Percentiles rank a stretch among this genome's conserved stretches.
Conservation (phyloP, 2,797 vertebrate genomes). For the Muraenolepis orangiensis region DNA sequence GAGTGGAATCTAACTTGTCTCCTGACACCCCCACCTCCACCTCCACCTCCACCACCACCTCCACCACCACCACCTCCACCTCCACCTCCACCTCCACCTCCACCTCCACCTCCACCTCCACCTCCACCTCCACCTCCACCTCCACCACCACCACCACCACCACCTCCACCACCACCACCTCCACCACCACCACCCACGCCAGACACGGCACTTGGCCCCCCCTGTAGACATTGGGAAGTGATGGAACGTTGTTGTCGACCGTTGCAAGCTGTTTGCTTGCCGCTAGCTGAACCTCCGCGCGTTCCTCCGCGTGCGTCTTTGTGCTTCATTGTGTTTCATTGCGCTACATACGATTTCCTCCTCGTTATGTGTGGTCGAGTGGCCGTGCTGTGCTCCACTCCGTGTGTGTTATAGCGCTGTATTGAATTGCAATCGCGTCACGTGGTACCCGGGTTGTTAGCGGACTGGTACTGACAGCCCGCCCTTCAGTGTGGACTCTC, state of each 20-base stretch:
- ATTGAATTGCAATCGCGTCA: no score
- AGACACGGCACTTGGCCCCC: conserved; percentile 53
- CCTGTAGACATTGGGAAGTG: conserved; percentile 50
- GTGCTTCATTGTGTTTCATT: no score
- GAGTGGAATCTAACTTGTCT: conserved; percentile 64
- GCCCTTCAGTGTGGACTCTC: conserved; percentile 4
- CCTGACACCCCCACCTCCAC: conserved; percentile 28
- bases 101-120: conserved; percentile 7
- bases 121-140: background rate
- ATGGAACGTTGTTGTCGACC: conserved; percentile 62
- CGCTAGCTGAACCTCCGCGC: conserved; percentile 51
- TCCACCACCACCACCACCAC: background rate
- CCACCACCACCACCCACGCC: conserved; percentile 25
- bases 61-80: background rate
- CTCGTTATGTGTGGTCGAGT: no score
- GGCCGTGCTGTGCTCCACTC: no score
- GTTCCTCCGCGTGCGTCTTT: no score
- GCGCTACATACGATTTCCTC: no score
- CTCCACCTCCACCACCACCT: no score
- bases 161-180: background rate
- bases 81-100: background rate
- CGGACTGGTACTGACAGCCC: no score
- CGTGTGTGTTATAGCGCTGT: no score
- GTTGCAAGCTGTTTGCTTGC: conserved; percentile 61
- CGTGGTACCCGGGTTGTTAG: no score